Evolutionary conservation across 2,113 vertebrate genomes (phyloP).

Genomic region (Ploceus nigricollis): DNA sequence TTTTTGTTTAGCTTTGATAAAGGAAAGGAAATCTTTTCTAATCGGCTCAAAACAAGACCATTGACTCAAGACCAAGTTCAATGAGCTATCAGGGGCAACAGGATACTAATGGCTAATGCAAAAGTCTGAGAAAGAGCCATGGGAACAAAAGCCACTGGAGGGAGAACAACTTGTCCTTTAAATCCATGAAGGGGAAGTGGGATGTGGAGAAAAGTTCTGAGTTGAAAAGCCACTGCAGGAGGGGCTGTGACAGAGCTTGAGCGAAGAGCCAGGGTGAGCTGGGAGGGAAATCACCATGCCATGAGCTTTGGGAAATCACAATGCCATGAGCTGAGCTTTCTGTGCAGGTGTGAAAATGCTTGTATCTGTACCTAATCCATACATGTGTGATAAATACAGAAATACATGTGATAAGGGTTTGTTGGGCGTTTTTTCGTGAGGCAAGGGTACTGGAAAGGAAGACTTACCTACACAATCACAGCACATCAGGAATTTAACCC

Average conservation of each 20-base stretch:
- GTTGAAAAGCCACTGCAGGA: not conserved
- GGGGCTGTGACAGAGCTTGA: not conserved
- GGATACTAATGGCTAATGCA: conserved; percentile 31
- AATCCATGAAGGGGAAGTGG: not conserved
- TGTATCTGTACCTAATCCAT: fast-evolving
- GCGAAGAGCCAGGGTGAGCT: not conserved
- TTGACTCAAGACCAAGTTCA: conserved; percentile 53
- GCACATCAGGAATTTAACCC: not conserved
- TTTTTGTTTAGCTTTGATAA: conserved; percentile 67
- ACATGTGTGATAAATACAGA: not conserved
- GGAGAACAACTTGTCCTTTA: conserved; percentile 22
- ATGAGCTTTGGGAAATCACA: not conserved
- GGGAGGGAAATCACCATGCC: not conserved
- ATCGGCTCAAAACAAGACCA: conserved; percentile 46
- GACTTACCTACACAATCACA: not conserved
- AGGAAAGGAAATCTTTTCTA: conserved; percentile 67
- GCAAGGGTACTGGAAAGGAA: not conserved
- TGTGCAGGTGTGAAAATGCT: not conserved
- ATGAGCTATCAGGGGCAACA: conserved; percentile 51
- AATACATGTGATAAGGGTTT: not conserved
- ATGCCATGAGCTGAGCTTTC: not conserved
- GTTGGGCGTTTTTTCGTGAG: not conserved
- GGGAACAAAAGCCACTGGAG: conserved; percentile 39
- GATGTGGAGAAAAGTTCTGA: not conserved
- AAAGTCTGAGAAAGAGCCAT: conserved; percentile 48